A percentile compares a stretch with the other conserved stretches of the same genome.
Evolutionary conservation across 37 sponge, comb jelly and placozoan genomes (phyloP).

Genomic region (Hexactinellida sp.): DNA sequence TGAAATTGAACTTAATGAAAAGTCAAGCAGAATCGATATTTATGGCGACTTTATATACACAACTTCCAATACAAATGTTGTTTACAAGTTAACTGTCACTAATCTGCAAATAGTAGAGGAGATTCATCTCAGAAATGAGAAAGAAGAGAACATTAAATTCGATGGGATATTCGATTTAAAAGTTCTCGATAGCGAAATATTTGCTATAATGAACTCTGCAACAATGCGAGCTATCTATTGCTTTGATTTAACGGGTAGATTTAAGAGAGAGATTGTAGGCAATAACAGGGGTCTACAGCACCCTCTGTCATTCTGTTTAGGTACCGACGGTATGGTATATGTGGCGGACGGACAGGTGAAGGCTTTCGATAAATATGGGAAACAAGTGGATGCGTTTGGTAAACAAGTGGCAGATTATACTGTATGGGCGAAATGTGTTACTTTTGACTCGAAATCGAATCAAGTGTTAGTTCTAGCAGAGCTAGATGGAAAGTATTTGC

Average conservation of each 20-base stretch:
- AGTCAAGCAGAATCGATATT: background rate
- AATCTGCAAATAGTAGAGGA: background rate
- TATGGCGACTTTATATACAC: background rate
- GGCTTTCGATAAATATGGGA: background rate
- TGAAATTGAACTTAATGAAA: background rate
- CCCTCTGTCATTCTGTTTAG: background rate
- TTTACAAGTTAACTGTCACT: background rate
- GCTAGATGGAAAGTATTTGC: background rate
- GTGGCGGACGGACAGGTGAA: background rate
- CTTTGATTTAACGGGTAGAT: background rate
- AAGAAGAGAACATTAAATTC: background rate
- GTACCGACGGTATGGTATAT: background rate
- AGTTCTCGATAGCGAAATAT: background rate
- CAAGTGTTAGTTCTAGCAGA: background rate
- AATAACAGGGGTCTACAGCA: background rate
- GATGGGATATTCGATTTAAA: background rate
- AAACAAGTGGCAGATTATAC: background rate
- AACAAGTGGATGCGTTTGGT: background rate
- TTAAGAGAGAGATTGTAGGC: background rate
- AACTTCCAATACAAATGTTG: background rate
- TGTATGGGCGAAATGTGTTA: background rate
- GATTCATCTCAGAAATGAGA: background rate
- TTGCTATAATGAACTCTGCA: background rate
- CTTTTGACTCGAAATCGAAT: background rate
- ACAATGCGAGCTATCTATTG: background rate